A percentile compares a stretch with the other conserved stretches of the same genome.
phyloP scores from a whole-genome alignment of 1,140 invertebrate species.

The Charaxes varanes region DNA sequence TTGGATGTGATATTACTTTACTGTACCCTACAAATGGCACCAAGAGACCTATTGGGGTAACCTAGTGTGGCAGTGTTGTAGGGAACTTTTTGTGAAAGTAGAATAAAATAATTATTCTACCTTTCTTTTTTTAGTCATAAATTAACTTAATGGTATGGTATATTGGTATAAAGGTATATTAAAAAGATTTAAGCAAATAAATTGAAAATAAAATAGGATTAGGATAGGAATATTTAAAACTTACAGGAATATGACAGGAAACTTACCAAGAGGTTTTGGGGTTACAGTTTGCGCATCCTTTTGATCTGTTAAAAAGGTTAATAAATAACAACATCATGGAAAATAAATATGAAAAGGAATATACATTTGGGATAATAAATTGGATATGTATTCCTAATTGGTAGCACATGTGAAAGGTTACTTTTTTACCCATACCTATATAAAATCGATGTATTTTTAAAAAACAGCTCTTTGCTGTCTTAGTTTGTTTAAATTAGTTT shows the following conservation, averaged over 20 bases:
- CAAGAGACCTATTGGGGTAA: conserved; percentile 11
- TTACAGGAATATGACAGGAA: conserved; percentile 11
- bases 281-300: conserved; percentile 30
- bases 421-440: too few relatives aligned
- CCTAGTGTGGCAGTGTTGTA: conserved; percentile 24
- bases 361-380: conserved; percentile 1
- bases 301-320: conserved; percentile 30
- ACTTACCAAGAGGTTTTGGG: conserved; percentile 56
- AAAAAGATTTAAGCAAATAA: background rate
- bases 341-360: conserved; percentile 5
- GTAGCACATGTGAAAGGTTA: background rate
- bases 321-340: conserved; percentile 8
- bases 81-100: too few relatives aligned
- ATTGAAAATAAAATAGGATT: background rate
- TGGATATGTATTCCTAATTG: too few relatives aligned
- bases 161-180: too few relatives aligned
- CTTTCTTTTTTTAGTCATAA: too few relatives aligned
- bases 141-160: too few relatives aligned
- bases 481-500: too few relatives aligned
- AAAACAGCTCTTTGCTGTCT: too few relatives aligned
- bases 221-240: conserved; percentile 1
- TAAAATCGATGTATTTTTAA: too few relatives aligned
- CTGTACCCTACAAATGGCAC: conserved; percentile 34
- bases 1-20: conserved; percentile 46
- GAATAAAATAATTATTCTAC: too few relatives aligned